Evolutionary conservation across 2,113 vertebrate genomes (phyloP).

Genomic region (Numida meleagris): DNA sequence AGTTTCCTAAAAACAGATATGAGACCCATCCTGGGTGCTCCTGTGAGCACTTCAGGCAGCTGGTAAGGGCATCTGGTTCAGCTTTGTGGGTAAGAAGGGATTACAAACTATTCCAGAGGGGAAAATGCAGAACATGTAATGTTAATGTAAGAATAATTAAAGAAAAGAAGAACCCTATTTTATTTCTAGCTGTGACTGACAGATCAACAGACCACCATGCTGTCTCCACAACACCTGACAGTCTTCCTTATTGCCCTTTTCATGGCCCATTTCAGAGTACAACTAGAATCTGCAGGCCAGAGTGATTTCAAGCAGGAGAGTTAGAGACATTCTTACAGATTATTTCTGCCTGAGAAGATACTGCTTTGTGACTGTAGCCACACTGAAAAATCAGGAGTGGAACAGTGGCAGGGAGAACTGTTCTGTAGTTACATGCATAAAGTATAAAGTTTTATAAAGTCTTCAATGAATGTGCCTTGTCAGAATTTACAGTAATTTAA

Average conservation of each 20-base stretch:
- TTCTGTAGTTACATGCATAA: not conserved
- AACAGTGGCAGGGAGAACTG: not conserved
- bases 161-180: not conserved
- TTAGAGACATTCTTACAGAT: not conserved
- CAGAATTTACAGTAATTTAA: slow-evolving; percentile 68
- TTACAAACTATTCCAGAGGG: not conserved
- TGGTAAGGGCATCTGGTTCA: not conserved
- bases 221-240: not conserved
- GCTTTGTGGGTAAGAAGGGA: not conserved
- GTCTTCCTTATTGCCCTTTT: not conserved
- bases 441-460: slow-evolving; percentile 61
- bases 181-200: not conserved
- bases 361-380: not conserved
- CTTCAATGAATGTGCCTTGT: slow-evolving; percentile 55
- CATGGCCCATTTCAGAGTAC: not conserved
- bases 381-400: not conserved
- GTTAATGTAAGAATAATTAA: not conserved
- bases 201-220: not conserved
- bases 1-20: not conserved
- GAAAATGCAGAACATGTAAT: not conserved
- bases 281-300: not conserved
- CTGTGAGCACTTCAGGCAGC: not conserved
- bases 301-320: not conserved
- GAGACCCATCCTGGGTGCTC: not conserved
- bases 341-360: not conserved